A percentile compares a stretch with the other conserved stretches of the same genome.
These are phyloP conservation scores for Prolemur simus DNA, from an alignment of 2,113 vertebrate species.

Conservation along the genomic window DNA sequence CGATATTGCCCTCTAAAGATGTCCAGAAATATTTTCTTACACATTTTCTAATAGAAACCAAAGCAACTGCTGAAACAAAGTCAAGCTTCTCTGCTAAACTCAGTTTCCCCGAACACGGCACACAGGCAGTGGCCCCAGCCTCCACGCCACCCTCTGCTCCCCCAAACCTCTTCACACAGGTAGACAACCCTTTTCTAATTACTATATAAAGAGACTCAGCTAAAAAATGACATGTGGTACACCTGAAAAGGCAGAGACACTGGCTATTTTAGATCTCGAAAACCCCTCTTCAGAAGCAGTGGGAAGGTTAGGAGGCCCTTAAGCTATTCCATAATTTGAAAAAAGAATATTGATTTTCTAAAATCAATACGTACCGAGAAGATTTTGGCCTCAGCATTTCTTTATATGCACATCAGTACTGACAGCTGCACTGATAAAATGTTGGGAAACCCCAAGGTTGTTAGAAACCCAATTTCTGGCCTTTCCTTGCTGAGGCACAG, in stretches of 20 bases:
- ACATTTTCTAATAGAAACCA: not conserved
- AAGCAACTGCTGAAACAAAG: not conserved
- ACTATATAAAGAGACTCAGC: not conserved
- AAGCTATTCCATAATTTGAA: not conserved
- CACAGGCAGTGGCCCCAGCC: fast-evolving
- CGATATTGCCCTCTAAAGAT: not conserved
- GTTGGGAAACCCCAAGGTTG: not conserved
- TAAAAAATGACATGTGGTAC: not conserved
- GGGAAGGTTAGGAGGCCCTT: not conserved
- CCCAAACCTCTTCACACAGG: not conserved
- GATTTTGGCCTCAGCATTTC: not conserved
- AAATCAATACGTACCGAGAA: not conserved
- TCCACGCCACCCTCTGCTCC: not conserved
- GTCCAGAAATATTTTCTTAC: not conserved
- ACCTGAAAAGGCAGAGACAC: not conserved
- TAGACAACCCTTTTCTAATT: not conserved
- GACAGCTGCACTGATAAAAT: not conserved
- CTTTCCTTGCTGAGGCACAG: not conserved
- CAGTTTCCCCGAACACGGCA: not conserved
- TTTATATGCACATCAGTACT: not conserved
- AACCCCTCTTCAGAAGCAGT: not conserved
- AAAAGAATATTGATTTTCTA: conserved; percentile 41
- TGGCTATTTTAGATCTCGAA: not conserved
- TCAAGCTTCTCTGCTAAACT: not conserved
- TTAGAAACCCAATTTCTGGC: conserved; percentile 23